Base-by-base conservation (phyloP, 1,140 invertebrate genomes). In the Drosophila orosa region DNA sequence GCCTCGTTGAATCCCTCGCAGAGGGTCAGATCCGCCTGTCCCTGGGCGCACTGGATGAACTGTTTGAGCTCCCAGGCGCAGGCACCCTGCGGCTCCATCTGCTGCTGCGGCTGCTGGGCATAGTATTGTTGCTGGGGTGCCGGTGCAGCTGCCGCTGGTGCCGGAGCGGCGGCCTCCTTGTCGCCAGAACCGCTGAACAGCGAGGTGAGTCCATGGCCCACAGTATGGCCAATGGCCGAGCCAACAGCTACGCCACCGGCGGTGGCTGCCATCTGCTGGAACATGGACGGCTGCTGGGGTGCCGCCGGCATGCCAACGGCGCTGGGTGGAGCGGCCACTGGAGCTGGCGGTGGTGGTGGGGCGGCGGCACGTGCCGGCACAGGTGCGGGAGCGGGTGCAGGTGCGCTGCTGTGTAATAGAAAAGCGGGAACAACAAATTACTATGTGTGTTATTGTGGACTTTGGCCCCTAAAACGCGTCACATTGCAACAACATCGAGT, bases 1-100 rank as follows among this genome's bases (percentile, higher is more conserved):
- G 97, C 97, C 92, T 98, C 97, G 92, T 98, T 98, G 92, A 98
- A 98, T 45, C 97, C 97, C 82, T 98, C 95, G 90, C 98, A 98
- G 3, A 98, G 94, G 5, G 95, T 94, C 8, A 98, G 91, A 92
- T 98, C 97, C 31, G 94, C 94, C 86, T 98, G 97, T 44, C 95
- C 95, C 84, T 97, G 95, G 48, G 97, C 97, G 91, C 97, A 98
- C 74, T 97, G 95, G 17, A 98, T 92, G 93, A 98, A 98, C 91
- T 98, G 97, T 80, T 96, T 96, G 39, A 98, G 94, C 92, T 98
- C 97, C 95, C 95, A 98, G n/a, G 95, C 94, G 90, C 97, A 98
- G 4, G 96, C 94, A 10, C 96, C 96, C 47, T 93, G 93, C 2
- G 94, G 93, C 45, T 95, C 92, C 74, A 93, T 93, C 78, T 92